Base-by-base conservation (phyloP, 2,797 vertebrate species). In the Sphaeramia orbicularis region DNA sequence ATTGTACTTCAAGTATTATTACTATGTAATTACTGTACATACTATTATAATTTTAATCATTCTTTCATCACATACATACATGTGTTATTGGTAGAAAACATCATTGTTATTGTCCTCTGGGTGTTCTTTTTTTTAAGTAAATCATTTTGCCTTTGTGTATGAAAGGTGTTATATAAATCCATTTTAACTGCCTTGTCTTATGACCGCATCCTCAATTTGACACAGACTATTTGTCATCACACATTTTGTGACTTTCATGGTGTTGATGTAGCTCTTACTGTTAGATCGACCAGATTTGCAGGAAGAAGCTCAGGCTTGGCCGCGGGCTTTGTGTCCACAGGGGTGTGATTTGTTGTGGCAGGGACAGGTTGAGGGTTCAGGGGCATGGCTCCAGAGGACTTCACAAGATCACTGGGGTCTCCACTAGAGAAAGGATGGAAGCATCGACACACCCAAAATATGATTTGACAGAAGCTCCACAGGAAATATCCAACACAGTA, bases 241-340 rank as follows among this genome's bases (percentile, higher is more conserved):
- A 19, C 36, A 49, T 59, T 61, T 64, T 45, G 6, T 41, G n/a
- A 8, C 37, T 61, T 53, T 58, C 7, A 35, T 32, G n/a, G 0
- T 10, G 12, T 49, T 47, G 5, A 30, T n/a, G 16, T 4, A 45
- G 69, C 11, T 77, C 92, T 90, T 89, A 96, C 95, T 2, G 94
- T 96, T 48, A 96, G 81, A 71, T 96, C 95, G 13, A 94, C 93
- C 12, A 96, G 89, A 73, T 95, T 96, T 58, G 94, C 85, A 4
- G 95, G 94, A n/a, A 96, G 92, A 16, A 92, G 83, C 71, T 95
- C 95, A 2, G 89, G 90, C 68, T 94, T 95, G 64, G 91, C 85
- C 2, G 76, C 35, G 30, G 91, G 75, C 58, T 78, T 91, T 14
- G 83, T 60, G 42, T 92, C 83, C 36, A 18, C 40, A 4, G 86